Base-by-base conservation (phyloP, 2,888 invertebrate species). In the Mamestra brassicae region DNA sequence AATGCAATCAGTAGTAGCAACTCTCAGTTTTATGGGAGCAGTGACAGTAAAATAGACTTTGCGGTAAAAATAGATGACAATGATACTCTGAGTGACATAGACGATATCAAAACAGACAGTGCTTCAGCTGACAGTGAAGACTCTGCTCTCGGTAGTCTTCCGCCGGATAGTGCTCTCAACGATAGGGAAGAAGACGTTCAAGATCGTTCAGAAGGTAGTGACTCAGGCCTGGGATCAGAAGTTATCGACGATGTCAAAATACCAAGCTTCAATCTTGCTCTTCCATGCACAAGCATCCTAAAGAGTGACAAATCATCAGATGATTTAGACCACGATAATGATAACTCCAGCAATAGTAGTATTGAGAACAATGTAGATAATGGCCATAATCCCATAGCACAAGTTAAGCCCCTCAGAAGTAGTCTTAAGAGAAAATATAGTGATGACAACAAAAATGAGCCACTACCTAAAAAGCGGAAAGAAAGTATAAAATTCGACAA, bases 401-500 rank as follows among this genome's bases (percentile, higher is more conserved):
- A 91, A 88, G 78, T 85, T 71, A 88, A 86, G 87, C 93, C 94
- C 11, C 85, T 89, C 10, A 94, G 90, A 92, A 98, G 98, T 91
- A 98, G 97, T 93, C 95, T 98, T 69, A 98, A 98, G 94, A 95
- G 98, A 77, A 97, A 97, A 93, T 92, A 89, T 60, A 91, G 93
- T 42, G 89, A 92, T 91, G 92, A 95, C 89, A 91, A 94, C 72
- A 94, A 93, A 66, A 95, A 95, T 61, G 96, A 95, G 85, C 94
- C 96, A 7, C 94, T 95, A 38, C 87, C 93, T 79, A 97, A 98
- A 90, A 98, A 98, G 91, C 97, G 97, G 90, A 98, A 98, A 94
- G 97, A 98, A 87, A 97, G 97, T 61, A 99, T 99, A 81, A 97
- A 98, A 84, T 99, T 99, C 93, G 98, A 99, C 88, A 98, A 97